A percentile compares a stretch with the other conserved stretches of the same genome.
phyloP scores from a whole-genome alignment of 92 coral and sea anemone genomes.

The Epizoanthus ramosus region DNA sequence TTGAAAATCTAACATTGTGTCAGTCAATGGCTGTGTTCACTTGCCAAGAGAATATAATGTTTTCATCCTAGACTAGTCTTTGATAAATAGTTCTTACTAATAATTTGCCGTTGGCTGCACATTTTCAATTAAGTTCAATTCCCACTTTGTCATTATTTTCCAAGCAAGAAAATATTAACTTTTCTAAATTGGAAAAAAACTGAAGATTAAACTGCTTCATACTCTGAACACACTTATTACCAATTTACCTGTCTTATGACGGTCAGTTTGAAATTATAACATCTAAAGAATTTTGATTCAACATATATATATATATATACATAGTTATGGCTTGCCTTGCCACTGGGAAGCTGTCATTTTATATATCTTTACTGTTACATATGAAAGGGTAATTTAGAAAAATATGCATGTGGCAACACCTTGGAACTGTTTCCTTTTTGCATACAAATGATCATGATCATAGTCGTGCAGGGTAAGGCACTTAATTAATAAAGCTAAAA shows the following conservation, averaged over 20 bases:
- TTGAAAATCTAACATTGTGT: not conserved
- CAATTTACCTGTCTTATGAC: no score
- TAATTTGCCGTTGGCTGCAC: conserved; percentile 3
- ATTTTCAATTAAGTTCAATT: conserved; percentile 21
- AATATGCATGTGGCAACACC: no score
- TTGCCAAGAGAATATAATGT: not conserved
- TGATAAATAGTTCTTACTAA: conserved; percentile 6
- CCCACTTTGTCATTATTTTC: not conserved
- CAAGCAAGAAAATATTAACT: not conserved
- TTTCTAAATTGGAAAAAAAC: conserved; percentile 8
- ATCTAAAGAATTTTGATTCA: not conserved
- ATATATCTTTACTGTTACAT: no score
- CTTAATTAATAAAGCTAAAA: no score
- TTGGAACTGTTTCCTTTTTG: no score
- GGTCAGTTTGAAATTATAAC: not conserved
- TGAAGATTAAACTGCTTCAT: not conserved
- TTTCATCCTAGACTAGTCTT: not conserved
- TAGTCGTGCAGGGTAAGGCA: no score
- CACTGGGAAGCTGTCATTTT: no score
- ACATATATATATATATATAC: no score
- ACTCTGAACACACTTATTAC: not conserved
- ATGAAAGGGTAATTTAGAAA: no score
- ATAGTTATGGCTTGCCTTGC: no score
- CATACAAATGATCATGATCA: no score
- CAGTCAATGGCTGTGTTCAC: not conserved